These are phyloP conservation scores for Acleris sparsana DNA, from an alignment of 2,888 invertebrate genomes.

Conservation along the genomic window DNA sequence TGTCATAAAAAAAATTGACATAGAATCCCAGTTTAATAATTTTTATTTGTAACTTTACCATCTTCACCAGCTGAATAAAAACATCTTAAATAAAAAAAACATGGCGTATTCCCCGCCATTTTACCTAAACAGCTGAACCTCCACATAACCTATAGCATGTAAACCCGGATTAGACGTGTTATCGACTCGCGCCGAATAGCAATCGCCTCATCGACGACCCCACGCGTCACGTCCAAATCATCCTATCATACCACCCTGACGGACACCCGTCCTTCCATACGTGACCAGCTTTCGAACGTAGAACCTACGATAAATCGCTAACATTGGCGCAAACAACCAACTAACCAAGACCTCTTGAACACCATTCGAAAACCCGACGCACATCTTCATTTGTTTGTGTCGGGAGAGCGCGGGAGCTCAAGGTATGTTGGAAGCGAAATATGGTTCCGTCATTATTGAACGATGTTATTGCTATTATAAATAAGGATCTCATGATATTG, in stretches of 20 bases:
- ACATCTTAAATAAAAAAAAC: too few relatives aligned
- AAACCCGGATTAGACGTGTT: conserved; percentile 35
- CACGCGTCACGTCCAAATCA: conserved; percentile 76
- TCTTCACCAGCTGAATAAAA: too few relatives aligned
- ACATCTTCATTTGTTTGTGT: not conserved
- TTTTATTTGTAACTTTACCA: too few relatives aligned
- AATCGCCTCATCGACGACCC: conserved; percentile 37
- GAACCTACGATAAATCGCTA: conserved; percentile 70
- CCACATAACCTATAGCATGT: conserved; percentile 19
- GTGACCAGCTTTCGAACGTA: conserved; percentile 73
- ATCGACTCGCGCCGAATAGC: conserved; percentile 30
- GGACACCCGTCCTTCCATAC: conserved; percentile 69
- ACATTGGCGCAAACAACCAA: conserved; percentile 53
- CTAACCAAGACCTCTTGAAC: conserved; percentile 41
- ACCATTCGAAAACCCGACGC: not conserved
- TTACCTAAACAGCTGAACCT: too few relatives aligned
- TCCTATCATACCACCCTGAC: conserved; percentile 71
- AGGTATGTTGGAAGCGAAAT: conserved; percentile 51
- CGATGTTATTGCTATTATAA: conserved; percentile 78
- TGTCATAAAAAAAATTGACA: too few relatives aligned
- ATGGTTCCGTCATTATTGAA: conserved; percentile 75
- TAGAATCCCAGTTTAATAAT: too few relatives aligned
- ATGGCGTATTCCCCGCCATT: too few relatives aligned
- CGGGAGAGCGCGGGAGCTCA: conserved; percentile 34
- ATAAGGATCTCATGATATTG: conserved; percentile 74